Evolutionary conservation across 2,888 invertebrate genomes (phyloP), one percentile per base, ranked within the genome.

Genomic region (Latrodectus elegans): DNA sequence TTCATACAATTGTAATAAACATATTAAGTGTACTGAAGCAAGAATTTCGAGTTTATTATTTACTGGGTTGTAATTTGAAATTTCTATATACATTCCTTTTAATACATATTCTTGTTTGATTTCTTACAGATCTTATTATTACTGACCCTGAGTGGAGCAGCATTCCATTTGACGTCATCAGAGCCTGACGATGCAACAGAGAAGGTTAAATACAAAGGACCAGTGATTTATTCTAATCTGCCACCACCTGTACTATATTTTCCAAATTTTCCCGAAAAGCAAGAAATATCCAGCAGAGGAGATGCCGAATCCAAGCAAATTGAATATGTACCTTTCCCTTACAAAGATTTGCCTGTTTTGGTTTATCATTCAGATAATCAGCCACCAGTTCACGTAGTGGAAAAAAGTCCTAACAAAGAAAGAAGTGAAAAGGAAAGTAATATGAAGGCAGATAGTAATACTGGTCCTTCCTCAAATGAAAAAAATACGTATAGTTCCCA

Each of bases 191-290:
- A 67, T 53, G 75, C 72, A 17, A 15, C 10, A 1, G n/a, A 60
- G 17, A 55, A n/a, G 6, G 22, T 77, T n/a, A 88, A 82, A 26
- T 88, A 88, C 73, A 74, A 55, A 17, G 78, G 83, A 14, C 88
- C 88, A 14, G 83, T 88, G 0, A 82, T 88, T 22, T 88, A 83
- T 70, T 74, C 78, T 11, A 88, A 88, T 51, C 65, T 88, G 8
- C 83, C 88, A 8, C 88, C 88, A 1, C 88, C 88, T 15, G 83
- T 88, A 1, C 83, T 88, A 9, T 88, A 78, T 60, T 88, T 88
- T 53, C 88, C 88, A 2, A 88, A 68, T n/a, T 88, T 88, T n/a
- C 88, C 88, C 1, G 64, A 67, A 10, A 70, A 78, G 9, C 68
- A 73, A 10, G 26, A 78, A 68, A 51, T 82, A 10, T 73, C 81